Base-by-base conservation (phyloP, 2,888 invertebrate species). In the Philhelius pedissequus region DNA sequence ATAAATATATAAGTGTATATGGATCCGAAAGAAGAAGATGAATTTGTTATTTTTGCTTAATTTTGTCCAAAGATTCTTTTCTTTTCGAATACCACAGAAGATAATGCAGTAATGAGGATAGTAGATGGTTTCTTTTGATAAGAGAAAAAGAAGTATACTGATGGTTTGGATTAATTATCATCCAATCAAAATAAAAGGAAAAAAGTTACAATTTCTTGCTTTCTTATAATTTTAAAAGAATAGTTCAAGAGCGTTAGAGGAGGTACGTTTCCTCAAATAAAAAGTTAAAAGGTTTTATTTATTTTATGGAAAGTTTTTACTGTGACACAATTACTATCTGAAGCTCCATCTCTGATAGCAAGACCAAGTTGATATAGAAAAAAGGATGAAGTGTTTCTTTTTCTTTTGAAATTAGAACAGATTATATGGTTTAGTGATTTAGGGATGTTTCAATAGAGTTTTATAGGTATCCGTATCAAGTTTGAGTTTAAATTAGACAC, bases 121-220 rank as follows among this genome's bases (percentile, higher is more conserved):
- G 32, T 20, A 13, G 64, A 64, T 64, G 48, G 48, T 7, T 20
- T 48, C 18, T 32, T 45, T n/a, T 8, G 30, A 45, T 22, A 48
- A 32, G 11, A 48, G 18, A 30, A n/a, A 48, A 6, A 64, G 18
- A 64, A 48, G 62, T 32, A 35, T 64, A 48, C 32, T 64, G 64
- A 64, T 32, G 48, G 64, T 48, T 32, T 48, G 32, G 30, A 64
- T 64, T 64, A 64, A 64, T 64, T 64, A 48, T 25, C 32, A 64
- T 64, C 22, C n/a, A 48, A 64, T 32, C 20, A 20, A 48, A 64
- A 48, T 18, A 64, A 32, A 32, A 32, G 8, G 8, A 32, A 45
- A 11, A 3, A 62, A 27, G 27, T 15, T 45, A 27, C 5, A 11
- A 0, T 40, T 25, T n/a, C 7, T 5, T 13, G n/a, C 13, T 27